Conservation (phyloP, 2,113 vertebrate species). For the Erythrocercus mccallii region DNA sequence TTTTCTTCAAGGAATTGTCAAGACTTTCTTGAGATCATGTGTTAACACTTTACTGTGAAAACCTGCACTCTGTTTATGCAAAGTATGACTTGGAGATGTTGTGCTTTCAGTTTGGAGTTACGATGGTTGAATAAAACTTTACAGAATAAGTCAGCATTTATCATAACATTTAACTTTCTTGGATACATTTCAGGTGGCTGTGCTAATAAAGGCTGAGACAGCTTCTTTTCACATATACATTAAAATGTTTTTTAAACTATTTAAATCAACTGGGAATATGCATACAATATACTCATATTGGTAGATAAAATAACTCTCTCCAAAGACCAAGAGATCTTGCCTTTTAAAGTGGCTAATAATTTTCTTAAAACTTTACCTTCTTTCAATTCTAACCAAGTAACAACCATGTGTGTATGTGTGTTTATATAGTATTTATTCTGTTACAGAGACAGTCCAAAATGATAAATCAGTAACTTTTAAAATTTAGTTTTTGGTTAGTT, state of each 20-base stretch:
- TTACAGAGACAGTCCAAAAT: neutral
- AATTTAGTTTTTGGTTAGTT: neutral
- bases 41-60: neutral
- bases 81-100: neutral
- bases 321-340: neutral
- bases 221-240: neutral
- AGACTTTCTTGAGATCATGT: neutral
- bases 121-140: neutral
- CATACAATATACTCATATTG: neutral
- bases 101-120: neutral
- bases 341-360: neutral
- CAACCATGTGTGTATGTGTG: accelerated
- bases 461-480: neutral
- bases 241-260: neutral
- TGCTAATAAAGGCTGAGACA: neutral
- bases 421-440: neutral
- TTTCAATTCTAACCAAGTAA: neutral
- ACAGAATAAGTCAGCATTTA: neutral
- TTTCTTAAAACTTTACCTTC: neutral
- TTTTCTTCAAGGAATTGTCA: neutral
- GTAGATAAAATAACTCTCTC: neutral
- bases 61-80: neutral
- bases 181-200: neutral
- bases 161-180: neutral
- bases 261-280: neutral